Evolutionary conservation across 2,797 vertebrate genomes (phyloP).

Genomic region (Sparus aurata): DNA sequence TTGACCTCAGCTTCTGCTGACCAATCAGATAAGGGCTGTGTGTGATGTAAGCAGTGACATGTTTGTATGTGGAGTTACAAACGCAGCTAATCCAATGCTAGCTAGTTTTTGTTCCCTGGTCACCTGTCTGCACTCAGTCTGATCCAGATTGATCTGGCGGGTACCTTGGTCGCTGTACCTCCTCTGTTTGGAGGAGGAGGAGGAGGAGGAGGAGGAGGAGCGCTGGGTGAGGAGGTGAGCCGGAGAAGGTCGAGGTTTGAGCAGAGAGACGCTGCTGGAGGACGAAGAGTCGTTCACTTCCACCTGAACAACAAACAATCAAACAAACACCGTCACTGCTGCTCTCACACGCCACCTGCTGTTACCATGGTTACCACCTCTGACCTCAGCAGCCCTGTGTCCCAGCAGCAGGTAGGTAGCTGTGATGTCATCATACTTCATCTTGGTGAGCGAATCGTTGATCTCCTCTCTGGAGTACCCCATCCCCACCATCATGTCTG

Average conservation of each 20-base stretch:
- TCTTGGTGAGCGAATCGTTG: slow-evolving; percentile 90
- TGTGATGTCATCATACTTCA: slow-evolving; percentile 94
- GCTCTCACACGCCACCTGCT: too few species aligned
- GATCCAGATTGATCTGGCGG: background rate
- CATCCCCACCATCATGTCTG: slow-evolving; percentile 93
- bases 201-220: slow-evolving; percentile 85
- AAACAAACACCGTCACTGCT: background rate
- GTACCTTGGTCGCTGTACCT: slow-evolving; percentile 94
- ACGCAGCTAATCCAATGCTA: too few species aligned
- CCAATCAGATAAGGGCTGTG: too few species aligned
- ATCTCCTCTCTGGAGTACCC: slow-evolving; percentile 92
- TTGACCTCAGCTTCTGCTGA: too few species aligned
- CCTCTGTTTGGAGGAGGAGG: slow-evolving; percentile 93
- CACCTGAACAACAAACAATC: slow-evolving; percentile 78
- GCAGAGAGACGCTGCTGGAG: slow-evolving; percentile 92
- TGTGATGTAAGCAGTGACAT: too few species aligned
- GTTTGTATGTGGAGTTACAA: too few species aligned
- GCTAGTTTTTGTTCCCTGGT: too few species aligned
- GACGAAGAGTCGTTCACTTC: slow-evolving; percentile 86
- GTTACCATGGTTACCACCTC: slow-evolving; percentile 88
- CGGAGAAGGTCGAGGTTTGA: slow-evolving; percentile 91
- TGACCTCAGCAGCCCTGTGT: slow-evolving; percentile 88
- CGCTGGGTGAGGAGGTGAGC: slow-evolving; percentile 90
- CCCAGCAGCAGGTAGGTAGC: slow-evolving; percentile 94
- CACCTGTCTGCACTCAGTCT: too few species aligned